Percentiles rank a stretch among this genome's conserved stretches.
Conservation (phyloP, 2,888 invertebrate species). For the Heliconius ethilla region DNA sequence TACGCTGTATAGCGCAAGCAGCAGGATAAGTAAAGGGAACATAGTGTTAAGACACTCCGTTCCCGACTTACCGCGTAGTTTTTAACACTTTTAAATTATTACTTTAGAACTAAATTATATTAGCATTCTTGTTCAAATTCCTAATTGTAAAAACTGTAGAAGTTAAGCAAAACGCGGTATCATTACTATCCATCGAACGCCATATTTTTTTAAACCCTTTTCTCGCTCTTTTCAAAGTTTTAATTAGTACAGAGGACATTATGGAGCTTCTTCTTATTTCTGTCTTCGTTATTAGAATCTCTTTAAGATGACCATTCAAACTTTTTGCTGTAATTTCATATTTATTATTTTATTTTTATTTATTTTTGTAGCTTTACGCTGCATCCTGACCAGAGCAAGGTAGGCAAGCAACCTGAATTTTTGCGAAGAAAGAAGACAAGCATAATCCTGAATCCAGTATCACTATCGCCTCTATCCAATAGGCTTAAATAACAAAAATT, state of each 20-base stretch:
- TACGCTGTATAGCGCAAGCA: too few relatives aligned
- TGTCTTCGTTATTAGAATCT: conserved; percentile 59
- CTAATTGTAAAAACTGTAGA: conserved; percentile 63
- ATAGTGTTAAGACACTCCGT: too few relatives aligned
- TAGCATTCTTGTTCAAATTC: background rate
- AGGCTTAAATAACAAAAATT: too few relatives aligned
- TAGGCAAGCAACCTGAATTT: background rate
- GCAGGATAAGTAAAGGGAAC: too few relatives aligned
- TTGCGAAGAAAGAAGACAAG: too few relatives aligned
- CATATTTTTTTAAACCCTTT: conserved; percentile 78
- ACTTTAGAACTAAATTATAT: background rate
- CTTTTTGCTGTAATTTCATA: background rate
- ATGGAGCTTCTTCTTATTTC: conserved; percentile 69
- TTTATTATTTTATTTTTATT: background rate
- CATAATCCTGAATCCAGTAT: background rate
- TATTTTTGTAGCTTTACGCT: background rate
- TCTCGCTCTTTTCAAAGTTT: conserved; percentile 75
- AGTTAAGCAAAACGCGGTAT: conserved; percentile 70
- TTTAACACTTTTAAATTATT: background rate
- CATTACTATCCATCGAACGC: conserved; percentile 75
- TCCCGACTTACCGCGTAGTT: too few relatives aligned
- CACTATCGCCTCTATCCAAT: background rate
- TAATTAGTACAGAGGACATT: conserved; percentile 81
- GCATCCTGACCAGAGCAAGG: background rate
- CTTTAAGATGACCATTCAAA: conserved; percentile 54